Percentiles rank a stretch among this genome's conserved stretches.
Conservation (phyloP, 2,113 vertebrate genomes). For the Callithrix jacchus region DNA sequence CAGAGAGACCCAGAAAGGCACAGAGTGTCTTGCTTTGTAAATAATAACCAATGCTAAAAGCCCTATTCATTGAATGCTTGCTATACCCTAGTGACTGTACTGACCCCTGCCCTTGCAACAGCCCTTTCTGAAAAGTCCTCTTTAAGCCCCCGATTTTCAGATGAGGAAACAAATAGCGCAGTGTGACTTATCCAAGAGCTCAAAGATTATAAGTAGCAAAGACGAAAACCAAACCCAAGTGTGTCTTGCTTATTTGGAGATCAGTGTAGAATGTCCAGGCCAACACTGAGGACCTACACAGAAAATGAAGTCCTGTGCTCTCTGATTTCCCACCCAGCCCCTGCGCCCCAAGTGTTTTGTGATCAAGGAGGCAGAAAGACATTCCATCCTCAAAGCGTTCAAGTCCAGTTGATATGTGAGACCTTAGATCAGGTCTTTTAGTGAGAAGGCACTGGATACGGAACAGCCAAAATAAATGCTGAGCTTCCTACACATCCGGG, state of each 20-base stretch:
- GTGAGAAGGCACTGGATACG: background rate
- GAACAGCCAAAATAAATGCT: no score
- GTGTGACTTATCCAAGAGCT: background rate
- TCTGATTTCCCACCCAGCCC: accelerated
- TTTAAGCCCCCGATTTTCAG: background rate
- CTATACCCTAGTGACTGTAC: accelerated
- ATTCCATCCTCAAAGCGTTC: accelerated
- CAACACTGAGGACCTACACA: accelerated
- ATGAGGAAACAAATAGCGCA: background rate
- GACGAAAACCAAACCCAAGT: background rate
- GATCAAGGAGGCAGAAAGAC: background rate
- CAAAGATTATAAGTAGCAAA: no score
- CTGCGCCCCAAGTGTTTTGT: background rate
- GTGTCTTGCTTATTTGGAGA: background rate
- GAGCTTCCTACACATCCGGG: accelerated
- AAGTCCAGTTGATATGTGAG: background rate
- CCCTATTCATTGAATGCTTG: accelerated
- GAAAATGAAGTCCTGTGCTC: background rate
- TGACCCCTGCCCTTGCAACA: accelerated
- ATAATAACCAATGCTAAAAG: accelerated
- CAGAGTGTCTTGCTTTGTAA: accelerated
- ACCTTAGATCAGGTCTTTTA: background rate
- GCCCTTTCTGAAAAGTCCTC: background rate
- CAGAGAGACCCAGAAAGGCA: background rate
- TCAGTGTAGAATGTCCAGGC: accelerated